Percentiles rank a stretch among this genome's conserved stretches.
phyloP scores from a whole-genome alignment of 2,797 vertebrate species.

The Lithobates sylvaticus region DNA sequence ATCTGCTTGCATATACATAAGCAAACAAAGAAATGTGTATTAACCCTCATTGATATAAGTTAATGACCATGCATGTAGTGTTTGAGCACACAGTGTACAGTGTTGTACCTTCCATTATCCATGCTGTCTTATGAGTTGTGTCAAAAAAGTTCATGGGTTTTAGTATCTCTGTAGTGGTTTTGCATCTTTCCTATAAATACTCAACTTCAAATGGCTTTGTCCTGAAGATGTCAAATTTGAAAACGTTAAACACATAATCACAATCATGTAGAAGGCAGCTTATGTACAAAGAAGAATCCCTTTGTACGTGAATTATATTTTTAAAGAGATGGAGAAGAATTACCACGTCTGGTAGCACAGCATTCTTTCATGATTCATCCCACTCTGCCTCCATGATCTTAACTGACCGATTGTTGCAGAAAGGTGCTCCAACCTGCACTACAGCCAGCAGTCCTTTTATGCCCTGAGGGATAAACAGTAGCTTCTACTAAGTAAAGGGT shows the following conservation, averaged over 20 bases:
- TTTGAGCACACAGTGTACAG: too few species aligned
- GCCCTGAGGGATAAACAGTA: constrained; percentile 46
- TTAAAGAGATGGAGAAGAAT: constrained; percentile 11
- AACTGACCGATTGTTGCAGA: constrained; percentile 25
- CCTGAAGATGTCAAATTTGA: background rate
- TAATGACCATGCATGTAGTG: too few species aligned
- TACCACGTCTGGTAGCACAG: constrained; percentile 47
- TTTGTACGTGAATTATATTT: constrained; percentile 19
- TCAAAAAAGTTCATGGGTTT: background rate
- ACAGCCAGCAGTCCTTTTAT: constrained; percentile 45
- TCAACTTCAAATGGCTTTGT: background rate
- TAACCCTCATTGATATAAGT: too few species aligned
- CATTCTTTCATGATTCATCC: constrained; percentile 53
- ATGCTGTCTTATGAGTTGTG: background rate
- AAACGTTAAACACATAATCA: background rate
- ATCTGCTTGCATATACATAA: too few species aligned
- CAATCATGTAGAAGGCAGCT: background rate
- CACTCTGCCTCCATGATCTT: constrained; percentile 31
- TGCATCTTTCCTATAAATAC: background rate
- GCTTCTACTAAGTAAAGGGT: constrained; percentile 47
- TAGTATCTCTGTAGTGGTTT: background rate
- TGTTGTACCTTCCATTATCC: background rate
- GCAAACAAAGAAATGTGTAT: too few species aligned
- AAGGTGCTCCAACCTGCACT: constrained; percentile 37
- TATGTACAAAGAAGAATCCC: background rate